A percentile compares a stretch with the other conserved stretches of the same genome.
Conservation (phyloP, 37 sponge, comb jelly and placozoan genomes). For the Mnemiopsis leidyi region DNA sequence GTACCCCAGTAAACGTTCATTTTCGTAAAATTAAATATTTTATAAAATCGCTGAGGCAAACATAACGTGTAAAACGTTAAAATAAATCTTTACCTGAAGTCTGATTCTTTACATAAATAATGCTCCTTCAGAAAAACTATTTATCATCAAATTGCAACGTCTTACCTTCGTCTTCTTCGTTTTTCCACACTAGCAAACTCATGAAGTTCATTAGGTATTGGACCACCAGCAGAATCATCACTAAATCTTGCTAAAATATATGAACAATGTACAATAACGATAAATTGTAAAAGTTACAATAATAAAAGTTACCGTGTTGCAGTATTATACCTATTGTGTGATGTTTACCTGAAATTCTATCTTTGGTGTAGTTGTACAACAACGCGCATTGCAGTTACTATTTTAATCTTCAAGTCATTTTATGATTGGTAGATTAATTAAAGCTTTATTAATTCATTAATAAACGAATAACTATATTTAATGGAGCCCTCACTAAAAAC, state of each 20-base stretch:
- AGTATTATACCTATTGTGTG: too few species aligned
- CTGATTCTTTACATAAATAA: background rate
- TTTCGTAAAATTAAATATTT: background rate
- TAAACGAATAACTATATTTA: too few species aligned
- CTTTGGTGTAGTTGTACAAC: too few species aligned
- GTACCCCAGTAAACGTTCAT: background rate
- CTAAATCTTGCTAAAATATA: background rate
- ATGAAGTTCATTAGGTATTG: conserved; percentile 53
- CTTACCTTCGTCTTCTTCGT: conserved; percentile 13
- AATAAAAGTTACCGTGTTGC: too few species aligned
- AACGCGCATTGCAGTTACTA: too few species aligned
- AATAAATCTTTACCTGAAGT: background rate
- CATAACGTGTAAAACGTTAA: background rate
- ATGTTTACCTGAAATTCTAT: too few species aligned
- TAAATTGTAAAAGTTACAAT: too few species aligned
- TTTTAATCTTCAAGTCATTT: too few species aligned
- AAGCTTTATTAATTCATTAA: too few species aligned
- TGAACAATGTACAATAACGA: too few species aligned
- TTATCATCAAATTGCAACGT: background rate
- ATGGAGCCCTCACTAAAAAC: too few species aligned
- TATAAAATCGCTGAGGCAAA: background rate
- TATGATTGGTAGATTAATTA: too few species aligned
- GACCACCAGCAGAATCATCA: background rate
- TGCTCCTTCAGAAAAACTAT: background rate
- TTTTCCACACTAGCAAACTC: conserved; percentile 15